A percentile compares a stretch with the other conserved stretches of the same genome.
Conservation (phyloP, 2,888 invertebrate species). For the Lacanobia wlatinum region DNA sequence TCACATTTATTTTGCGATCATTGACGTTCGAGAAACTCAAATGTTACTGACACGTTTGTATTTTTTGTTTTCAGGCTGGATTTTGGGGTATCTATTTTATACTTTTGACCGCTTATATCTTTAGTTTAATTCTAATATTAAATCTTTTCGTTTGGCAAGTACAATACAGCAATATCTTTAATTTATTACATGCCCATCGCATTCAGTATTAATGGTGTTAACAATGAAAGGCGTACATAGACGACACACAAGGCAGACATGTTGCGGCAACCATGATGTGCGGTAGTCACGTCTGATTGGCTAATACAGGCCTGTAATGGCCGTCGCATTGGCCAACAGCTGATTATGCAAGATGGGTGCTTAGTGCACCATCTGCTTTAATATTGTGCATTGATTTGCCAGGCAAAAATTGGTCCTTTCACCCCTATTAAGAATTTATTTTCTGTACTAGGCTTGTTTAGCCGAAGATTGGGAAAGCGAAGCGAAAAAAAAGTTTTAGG, state of each 20-base stretch:
- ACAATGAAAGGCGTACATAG: slow-evolving; percentile 31
- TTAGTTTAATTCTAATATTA: neutral
- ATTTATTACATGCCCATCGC: slow-evolving; percentile 1
- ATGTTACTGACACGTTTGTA: no score
- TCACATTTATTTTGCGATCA: neutral
- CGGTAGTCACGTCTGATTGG: slow-evolving; percentile 56
- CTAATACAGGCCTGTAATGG: slow-evolving; percentile 38
- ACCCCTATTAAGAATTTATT: no score
- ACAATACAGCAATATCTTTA: neutral
- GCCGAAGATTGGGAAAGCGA: no score
- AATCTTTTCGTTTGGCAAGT: neutral
- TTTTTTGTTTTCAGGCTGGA: neutral
- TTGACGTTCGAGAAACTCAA: no score
- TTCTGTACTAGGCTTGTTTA: neutral
- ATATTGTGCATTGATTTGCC: slow-evolving; percentile 18
- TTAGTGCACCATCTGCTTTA: slow-evolving; percentile 33
- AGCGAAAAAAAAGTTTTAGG: neutral
- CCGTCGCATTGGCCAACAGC: slow-evolving; percentile 42
- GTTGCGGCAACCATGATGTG: slow-evolving; percentile 33
- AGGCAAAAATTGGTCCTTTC: neutral
- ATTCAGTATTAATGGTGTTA: slow-evolving; percentile 20
- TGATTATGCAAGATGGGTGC: slow-evolving; percentile 47
- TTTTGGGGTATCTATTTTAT: neutral
- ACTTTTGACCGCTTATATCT: neutral
- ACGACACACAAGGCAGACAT: slow-evolving; percentile 25